Evolutionary conservation across 37 sponge, comb jelly and placozoan genomes (phyloP), one percentile per base, ranked within the genome.

Genomic region (Ephydatia muelleri): DNA sequence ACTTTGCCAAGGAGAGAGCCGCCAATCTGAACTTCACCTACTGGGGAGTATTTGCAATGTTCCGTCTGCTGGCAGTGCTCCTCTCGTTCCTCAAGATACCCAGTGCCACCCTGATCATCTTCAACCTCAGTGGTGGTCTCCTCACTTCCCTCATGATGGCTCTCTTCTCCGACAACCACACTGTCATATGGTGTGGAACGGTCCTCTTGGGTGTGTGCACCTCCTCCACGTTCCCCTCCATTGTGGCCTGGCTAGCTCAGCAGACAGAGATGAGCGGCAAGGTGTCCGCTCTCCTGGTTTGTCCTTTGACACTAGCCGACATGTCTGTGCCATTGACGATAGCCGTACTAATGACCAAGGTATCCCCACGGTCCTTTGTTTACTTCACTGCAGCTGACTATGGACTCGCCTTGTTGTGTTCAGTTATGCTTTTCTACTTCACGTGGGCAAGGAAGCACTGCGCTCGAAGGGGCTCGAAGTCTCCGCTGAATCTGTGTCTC

Each of bases 11-110:
- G 69, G 31, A 67, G 43, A 64, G 33, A 2, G 92, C 88, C 35
- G 85, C 92, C 36, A 6, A 80, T 0, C 14, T 92, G 26, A 76
- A 78, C 35, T 67, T 85, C n/a, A 27, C 83, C 2, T 92, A 81
- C 67, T 92, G 92, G 92, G 92, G 92, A 1, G 35, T 85, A 28
- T 92, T 88, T 80, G 72, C 88, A 2, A 83, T 88, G 34, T n/a
- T 23, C 0, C 47, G 92, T 2, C 31, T 82, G 23, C 80, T 92
- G 0, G 76, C 85, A 2, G 70, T 90, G 49, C 3, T 37, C 5
- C 49, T 90, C 5, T 75, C 85, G 5, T 65, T 85, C 0, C 67
- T 80, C 29, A 90, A 85, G 47, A 66, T 81, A 2, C 70, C 79
- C 49, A 3, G 86, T 33, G 81, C 86, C 2, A 8, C 81, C 8